Base-by-base conservation (phyloP, 2,797 vertebrate species). In the Ambastaia sidthimunki region DNA sequence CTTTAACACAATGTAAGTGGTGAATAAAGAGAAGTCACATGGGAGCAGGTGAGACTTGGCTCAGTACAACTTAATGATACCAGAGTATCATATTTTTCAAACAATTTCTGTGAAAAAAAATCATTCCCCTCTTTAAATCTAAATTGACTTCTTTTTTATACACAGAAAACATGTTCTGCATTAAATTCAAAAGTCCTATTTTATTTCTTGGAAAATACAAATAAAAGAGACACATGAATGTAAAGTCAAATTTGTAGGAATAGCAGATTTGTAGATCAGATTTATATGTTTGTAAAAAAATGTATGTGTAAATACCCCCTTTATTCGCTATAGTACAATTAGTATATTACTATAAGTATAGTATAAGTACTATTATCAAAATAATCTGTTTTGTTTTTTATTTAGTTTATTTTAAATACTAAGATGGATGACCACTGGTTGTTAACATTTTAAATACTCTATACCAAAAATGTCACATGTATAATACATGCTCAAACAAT, bases 41-140 rank as follows among this genome's bases (percentile, higher is more conserved):
- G 21, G 21, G 25, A n/a, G 4, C 31, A 13, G 44, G 41, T 59
- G 19, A 68, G 13, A 1, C 52, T 25, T 31, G 44, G 34, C 13
- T n/a, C 4, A 3, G 31, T 34, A 37, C 31, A 65, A 34, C 31
- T 11, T n/a, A n/a, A n/a, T n/a, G n/a, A 16, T 65, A 65, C 18
- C 7, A 3, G 16, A 37, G 31, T 2, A 19, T 25, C 16, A 37
- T 21, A 19, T 54, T 10, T 13, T 59, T n/a, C 23, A 31, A 3
- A 73, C 16, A 21, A 2, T n/a, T 65, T 50, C 7, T 37, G 28
- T 52, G 59, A 65, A 60, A 31, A 74, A 52, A 13, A 72, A 72
- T 19, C 2, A 16, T 19, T 62, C 18, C 7, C 37, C 16, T 48
- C 16, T 60, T 0, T 3, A 23, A 47, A 34, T 44, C 21, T 73